A percentile compares a stretch with the other conserved stretches of the same genome.
Evolutionary conservation across 2,888 invertebrate genomes (phyloP).

Genomic region (Toxonevra muliebris): DNA sequence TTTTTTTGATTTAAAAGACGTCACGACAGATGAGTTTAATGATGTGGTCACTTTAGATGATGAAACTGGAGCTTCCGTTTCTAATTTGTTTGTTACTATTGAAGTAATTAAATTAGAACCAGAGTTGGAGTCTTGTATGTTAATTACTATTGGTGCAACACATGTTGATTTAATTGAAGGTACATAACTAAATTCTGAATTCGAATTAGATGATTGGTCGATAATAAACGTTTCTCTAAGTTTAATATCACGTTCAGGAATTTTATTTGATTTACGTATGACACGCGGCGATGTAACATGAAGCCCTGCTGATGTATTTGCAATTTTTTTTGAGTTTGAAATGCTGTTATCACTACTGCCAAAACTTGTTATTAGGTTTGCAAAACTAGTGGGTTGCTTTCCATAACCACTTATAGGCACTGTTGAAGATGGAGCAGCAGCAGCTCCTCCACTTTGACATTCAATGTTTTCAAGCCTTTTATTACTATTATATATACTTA

Average conservation of each 20-base stretch:
- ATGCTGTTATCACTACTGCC: conserved; percentile 24
- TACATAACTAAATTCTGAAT: conserved; percentile 36
- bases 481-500: conserved; percentile 37
- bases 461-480: conserved; percentile 36
- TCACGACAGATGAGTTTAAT: neutral
- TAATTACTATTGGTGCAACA: conserved; percentile 52
- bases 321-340: neutral
- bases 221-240: conserved; percentile 39
- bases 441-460: conserved; percentile 21
- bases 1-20: conserved; percentile 42
- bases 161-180: conserved; percentile 30
- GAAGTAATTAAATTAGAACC: conserved; percentile 48
- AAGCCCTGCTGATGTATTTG: neutral
- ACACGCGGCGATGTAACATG: neutral
- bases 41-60: neutral
- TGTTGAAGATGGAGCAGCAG: conserved; percentile 31
- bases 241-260: conserved; percentile 13
- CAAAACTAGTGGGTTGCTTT: conserved; percentile 50
- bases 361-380: conserved; percentile 46
- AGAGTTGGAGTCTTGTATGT: conserved; percentile 59
- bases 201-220: conserved; percentile 49
- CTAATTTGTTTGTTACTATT: neutral
- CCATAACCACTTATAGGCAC: neutral
- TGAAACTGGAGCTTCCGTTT: neutral
- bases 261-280: conserved; percentile 20